A percentile compares a stretch with the other conserved stretches of the same genome.
These are phyloP conservation scores for Lasioglossum calceatum DNA, from an alignment of 2,888 invertebrate species.

Conservation along the genomic window DNA sequence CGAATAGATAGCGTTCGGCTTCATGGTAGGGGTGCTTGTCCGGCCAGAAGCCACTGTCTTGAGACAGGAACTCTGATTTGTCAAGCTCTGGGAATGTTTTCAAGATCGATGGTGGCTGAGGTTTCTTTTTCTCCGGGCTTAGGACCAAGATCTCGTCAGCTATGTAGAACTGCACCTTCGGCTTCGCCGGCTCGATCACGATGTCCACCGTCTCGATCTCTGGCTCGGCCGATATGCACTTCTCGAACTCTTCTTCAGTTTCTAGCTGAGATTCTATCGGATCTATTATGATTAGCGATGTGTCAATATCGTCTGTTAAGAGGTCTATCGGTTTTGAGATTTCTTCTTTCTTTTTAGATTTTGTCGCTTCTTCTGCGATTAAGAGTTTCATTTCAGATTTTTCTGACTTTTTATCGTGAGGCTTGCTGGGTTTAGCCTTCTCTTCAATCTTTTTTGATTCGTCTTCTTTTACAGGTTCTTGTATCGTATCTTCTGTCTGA, in stretches of 20 bases:
- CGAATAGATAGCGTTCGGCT: constrained; percentile 88
- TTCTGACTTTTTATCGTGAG: too few relatives aligned
- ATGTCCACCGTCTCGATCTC: constrained; percentile 48
- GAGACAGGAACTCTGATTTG: constrained; percentile 76
- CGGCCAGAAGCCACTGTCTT: constrained; percentile 87
- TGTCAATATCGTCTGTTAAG: constrained; percentile 8
- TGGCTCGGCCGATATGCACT: constrained; percentile 36
- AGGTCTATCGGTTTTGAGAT: neutral
- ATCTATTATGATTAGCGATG: constrained; percentile 24
- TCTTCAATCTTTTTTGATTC: neutral
- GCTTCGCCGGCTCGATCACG: constrained; percentile 56
- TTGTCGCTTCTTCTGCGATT: neutral
- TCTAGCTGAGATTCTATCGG: constrained; percentile 34
- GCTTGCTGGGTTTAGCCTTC: neutral
- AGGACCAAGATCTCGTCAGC: constrained; percentile 80
- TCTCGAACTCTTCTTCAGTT: constrained; percentile 50
- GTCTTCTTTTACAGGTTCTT: constrained; percentile 14
- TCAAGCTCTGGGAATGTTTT: constrained; percentile 37
- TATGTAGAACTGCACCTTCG: constrained; percentile 82
- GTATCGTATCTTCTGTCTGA: neutral
- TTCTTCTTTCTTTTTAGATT: neutral
- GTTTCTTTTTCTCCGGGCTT: constrained; percentile 71
- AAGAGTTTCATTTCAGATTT: neutral
- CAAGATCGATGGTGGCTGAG: constrained; percentile 36
- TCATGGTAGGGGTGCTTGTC: constrained; percentile 88